Base-by-base conservation (phyloP, 2,888 invertebrate genomes). In the Cepaea hortensis region DNA sequence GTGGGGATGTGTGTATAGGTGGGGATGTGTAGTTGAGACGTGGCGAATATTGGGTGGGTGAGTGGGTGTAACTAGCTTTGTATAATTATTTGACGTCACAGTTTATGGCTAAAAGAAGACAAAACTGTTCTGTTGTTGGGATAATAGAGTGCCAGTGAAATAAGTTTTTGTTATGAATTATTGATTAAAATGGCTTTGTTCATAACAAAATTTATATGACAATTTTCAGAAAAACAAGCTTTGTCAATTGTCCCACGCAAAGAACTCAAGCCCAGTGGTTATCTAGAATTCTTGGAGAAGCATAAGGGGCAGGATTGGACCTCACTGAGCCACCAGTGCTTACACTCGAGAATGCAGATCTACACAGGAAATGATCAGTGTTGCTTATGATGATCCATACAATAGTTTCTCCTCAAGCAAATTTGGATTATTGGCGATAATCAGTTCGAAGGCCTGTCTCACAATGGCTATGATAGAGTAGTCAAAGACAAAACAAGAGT, bases 181-280 rank as follows among this genome's bases (percentile, higher is more conserved):
- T 55, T 55, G 6, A 55, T 55, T 55, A 55, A 55, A 55, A 55
- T 11, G 11, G 11, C 11, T 55, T 55, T 55, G 55, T 68, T 68
- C 1, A 68, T 15, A 68, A 68, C 7, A 20, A 15, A 15, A 20
- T 20, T 18, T 72, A 11, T 72, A n/a, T 18, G 11, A 46, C 55
- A 35, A 62, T 61, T 87, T 84, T 65, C 90, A 90, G 90, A 90
- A 84, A 90, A 90, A 82, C 89, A 88, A 80, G 90, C 90, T 4
- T 89, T 90, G 73, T 90, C 89, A 77, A 87, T 90, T 70, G 89
- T 89, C 11, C 91, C 91, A 85, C 91, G 91, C n/a, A 89, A 89
- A 76, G 91, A 91, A 80, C 85, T 87, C 11, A 90, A 89, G 23
- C 91, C 91, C 11, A 91, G 91, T 88, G 91, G 91, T 0, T 91